Evolutionary conservation across 2,888 invertebrate species (phyloP).

Genomic region (Parelbella ahira): DNA sequence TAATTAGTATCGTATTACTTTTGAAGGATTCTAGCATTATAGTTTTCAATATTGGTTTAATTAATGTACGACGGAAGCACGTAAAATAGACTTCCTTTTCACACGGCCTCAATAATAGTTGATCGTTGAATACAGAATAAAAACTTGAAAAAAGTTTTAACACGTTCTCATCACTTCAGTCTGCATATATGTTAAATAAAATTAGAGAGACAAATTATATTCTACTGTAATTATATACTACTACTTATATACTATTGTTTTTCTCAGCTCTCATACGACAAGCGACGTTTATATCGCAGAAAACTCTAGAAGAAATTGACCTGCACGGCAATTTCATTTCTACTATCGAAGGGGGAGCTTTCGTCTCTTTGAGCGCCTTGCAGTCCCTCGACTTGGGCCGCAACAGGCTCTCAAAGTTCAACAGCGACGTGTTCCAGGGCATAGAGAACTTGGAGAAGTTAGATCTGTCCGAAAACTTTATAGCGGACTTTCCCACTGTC

Average conservation of each 20-base stretch:
- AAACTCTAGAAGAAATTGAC: conserved; percentile 86
- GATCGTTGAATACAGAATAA: too few species aligned
- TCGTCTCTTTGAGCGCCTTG: conserved; percentile 84
- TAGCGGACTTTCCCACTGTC: conserved; percentile 89
- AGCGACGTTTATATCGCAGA: conserved; percentile 85
- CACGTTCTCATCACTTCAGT: too few species aligned
- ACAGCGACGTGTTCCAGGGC: conserved; percentile 91
- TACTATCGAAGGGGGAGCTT: conserved; percentile 87
- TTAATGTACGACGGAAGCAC: too few species aligned
- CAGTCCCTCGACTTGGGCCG: conserved; percentile 86
- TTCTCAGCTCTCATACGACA: conserved; percentile 84
- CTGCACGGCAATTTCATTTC: conserved; percentile 89
- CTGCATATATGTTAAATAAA: too few species aligned
- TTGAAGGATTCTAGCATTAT: too few species aligned
- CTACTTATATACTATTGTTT: background rate
- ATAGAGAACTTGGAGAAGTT: conserved; percentile 87
- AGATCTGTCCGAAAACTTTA: conserved; percentile 93
- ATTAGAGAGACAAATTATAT: too few species aligned
- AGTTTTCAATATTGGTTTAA: too few species aligned
- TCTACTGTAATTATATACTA: too few species aligned
- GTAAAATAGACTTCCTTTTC: too few species aligned
- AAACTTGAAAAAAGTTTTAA: too few species aligned
- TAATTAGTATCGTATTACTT: too few species aligned
- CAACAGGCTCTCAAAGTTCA: conserved; percentile 89
- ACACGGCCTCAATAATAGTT: too few species aligned